Percentiles rank a stretch among this genome's conserved stretches.
Evolutionary conservation across 1,140 invertebrate genomes (phyloP).

Genomic region (Hyles vespertilio): DNA sequence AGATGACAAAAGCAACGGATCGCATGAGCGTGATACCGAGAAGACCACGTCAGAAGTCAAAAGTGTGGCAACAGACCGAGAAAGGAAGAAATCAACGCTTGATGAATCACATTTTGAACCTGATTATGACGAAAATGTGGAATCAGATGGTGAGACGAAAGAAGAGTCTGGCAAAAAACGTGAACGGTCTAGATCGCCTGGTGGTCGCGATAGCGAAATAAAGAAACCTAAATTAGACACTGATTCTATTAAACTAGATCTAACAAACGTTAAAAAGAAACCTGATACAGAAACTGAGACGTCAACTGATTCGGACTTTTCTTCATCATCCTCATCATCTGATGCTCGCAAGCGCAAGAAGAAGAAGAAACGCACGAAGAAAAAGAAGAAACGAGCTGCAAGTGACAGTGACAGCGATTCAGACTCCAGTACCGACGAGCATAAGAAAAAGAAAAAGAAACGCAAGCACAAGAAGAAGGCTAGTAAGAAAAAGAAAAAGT

Average conservation of each 20-base stretch:
- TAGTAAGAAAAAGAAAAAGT: slow-evolving; percentile 74
- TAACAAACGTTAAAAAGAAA: slow-evolving; percentile 71
- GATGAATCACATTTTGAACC: slow-evolving; percentile 86
- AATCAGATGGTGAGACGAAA: slow-evolving; percentile 67
- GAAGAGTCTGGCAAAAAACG: slow-evolving; percentile 56
- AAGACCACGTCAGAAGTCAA: slow-evolving; percentile 39
- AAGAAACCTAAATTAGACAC: slow-evolving; percentile 61
- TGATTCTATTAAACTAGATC: slow-evolving; percentile 65
- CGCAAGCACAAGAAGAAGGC: slow-evolving; percentile 74
- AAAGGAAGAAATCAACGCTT: slow-evolving; percentile 80
- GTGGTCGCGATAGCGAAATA: slow-evolving; percentile 32
- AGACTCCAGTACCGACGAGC: slow-evolving; percentile 69
- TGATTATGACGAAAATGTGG: slow-evolving; percentile 80
- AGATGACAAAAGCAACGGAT: slow-evolving; percentile 68
- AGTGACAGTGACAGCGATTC: slow-evolving; percentile 71
- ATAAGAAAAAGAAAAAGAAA: slow-evolving; percentile 74
- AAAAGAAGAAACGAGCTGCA: slow-evolving; percentile 64
- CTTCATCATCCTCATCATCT: slow-evolving; percentile 65
- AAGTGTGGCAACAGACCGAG: slow-evolving; percentile 66
- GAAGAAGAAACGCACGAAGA: slow-evolving; percentile 68
- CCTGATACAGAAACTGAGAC: slow-evolving; percentile 63
- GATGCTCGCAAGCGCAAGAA: slow-evolving; percentile 63
- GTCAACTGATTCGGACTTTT: slow-evolving; percentile 58
- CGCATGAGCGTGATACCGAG: slow-evolving; percentile 25
- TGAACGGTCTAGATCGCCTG: slow-evolving; percentile 44